Base-by-base conservation (phyloP, 2,113 vertebrate genomes). In the Bagarius yarrelli region DNA sequence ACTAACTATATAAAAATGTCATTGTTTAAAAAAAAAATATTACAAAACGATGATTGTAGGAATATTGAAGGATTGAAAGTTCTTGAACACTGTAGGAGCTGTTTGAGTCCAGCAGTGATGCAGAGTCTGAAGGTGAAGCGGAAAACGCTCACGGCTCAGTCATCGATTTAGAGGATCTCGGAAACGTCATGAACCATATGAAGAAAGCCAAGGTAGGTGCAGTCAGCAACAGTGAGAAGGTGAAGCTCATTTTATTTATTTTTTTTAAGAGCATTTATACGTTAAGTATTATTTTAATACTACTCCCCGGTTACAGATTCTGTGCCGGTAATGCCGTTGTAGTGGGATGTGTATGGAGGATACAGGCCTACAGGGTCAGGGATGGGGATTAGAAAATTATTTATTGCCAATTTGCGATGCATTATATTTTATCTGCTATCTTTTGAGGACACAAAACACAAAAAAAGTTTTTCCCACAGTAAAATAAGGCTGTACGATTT, bases 81-180 rank as follows among this genome's bases (percentile, higher is more conserved):
- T 21, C 60, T 60, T 57, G 19, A 47, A 40, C 44, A 9, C 71
- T 83, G 74, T 79, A 94, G 92, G 94, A 95, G 32, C 74, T 92
- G 47, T 85, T 94, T 27, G 96, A 97, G 91, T 95, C 93, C 81
- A 95, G 93, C 83, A 96, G 94, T 0, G 96, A 97, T 76, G 92
- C 93, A 0, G 95, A 95, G 34, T 87, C 88, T 0, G 88, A 76
- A 8, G 9, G 11, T 0, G 87, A 88, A 0, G 90, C 90, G 27
- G 90, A 86, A 32, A 88, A 76, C 19, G 85, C 69, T 14, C 70
- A 67, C 0, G 87, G 81, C 16, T 87, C 92, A 1, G 90, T 99
- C 13, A 50, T 98, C 0, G 96, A 99, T 70, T 90, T 98, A 67
- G 98, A 99, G 85, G 97, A 97, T 89, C 92, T 98, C 0, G 97